Base-by-base conservation (phyloP, 2,888 invertebrate genomes). In the Lathronympha strigana region DNA sequence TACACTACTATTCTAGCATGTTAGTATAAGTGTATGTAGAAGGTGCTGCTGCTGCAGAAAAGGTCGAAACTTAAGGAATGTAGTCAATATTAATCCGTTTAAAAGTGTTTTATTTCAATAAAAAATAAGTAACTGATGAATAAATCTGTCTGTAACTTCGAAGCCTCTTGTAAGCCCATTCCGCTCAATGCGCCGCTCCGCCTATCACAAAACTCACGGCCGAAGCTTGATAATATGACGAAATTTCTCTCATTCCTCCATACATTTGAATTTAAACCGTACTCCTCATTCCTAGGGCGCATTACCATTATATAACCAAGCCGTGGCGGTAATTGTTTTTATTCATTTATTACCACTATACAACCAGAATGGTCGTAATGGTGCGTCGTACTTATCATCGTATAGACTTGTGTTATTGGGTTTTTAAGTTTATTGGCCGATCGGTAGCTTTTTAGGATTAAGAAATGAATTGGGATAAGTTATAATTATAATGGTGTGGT, bases 331-430 rank as follows among this genome's bases (percentile, higher is more conserved):
- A 86, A 88, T 88, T 89, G 87, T 88, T 89, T 89, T 88, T 88
- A 90, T 89, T 84, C 86, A 86, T 90, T 89, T 89, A 90, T 87
- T 80, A 78, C 81, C 72, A 72, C 79, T 76, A 81, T 82, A 82
- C 80, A 81, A 72, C 73, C 77, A 78, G 80, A 81, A 82, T 85
- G 86, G 87, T 86, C 80, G 77, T 83, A 82, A 87, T 84, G 73
- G 80, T 71, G 75, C 83, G 82, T 86, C 82, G 86, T 84, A 88
- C 82, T 85, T 82, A 82, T 81, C 76, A 76, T 71, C 76, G 81
- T 78, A 73, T 75, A 80, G 77, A 78, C 81, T 82, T 81, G 79
- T 84, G 84, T 85, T 87, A 88, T 84, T 81, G 80, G 77, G 73
- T 77, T 84, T 82, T 83, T 79, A 81, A 82, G 76, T 84, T 86